Percentiles rank a stretch among this genome's conserved stretches.
These are phyloP conservation scores for Drosophila takahashii DNA, from an alignment of 1,140 invertebrate genomes.

Conservation along the genomic window DNA sequence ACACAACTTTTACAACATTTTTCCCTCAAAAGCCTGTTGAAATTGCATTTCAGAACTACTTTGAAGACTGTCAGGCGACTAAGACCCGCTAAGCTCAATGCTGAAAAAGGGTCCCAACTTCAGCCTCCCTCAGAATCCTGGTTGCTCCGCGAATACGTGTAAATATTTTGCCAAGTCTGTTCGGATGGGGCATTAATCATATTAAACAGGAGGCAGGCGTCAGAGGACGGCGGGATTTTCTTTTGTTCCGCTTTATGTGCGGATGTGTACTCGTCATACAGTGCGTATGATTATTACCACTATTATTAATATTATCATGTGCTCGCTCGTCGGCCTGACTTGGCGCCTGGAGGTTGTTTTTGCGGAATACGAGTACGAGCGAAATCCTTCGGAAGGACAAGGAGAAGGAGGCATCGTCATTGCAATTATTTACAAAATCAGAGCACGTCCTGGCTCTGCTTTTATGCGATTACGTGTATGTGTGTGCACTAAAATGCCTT, in stretches of 20 bases:
- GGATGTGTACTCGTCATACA: constrained; percentile 63
- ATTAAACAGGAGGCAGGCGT: constrained; percentile 63
- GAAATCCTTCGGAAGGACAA: not conserved
- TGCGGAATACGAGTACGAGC: constrained; percentile 15
- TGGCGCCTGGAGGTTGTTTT: constrained; percentile 50
- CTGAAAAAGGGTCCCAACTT: constrained; percentile 21
- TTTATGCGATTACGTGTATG: constrained; percentile 72
- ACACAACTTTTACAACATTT: no score
- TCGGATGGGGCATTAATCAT: constrained; percentile 69
- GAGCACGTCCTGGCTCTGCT: constrained; percentile 77
- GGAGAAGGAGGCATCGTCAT: constrained; percentile 53
- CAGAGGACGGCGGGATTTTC: constrained; percentile 39
- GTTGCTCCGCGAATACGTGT: constrained; percentile 51
- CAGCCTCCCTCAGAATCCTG: constrained; percentile 4
- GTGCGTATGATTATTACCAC: constrained; percentile 83
- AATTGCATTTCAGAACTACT: constrained; percentile 34
- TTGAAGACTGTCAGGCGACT: constrained; percentile 30
- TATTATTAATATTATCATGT: constrained; percentile 83
- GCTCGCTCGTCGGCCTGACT: constrained; percentile 42
- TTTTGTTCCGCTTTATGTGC: constrained; percentile 22
- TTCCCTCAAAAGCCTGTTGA: not conserved
- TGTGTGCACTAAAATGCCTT: constrained; percentile 70
- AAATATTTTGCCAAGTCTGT: constrained; percentile 72
- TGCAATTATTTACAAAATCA: constrained; percentile 82
- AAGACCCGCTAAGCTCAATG: constrained; percentile 36